Base-by-base conservation (phyloP, 2,888 invertebrate genomes). In the Terebella lapidaria region DNA sequence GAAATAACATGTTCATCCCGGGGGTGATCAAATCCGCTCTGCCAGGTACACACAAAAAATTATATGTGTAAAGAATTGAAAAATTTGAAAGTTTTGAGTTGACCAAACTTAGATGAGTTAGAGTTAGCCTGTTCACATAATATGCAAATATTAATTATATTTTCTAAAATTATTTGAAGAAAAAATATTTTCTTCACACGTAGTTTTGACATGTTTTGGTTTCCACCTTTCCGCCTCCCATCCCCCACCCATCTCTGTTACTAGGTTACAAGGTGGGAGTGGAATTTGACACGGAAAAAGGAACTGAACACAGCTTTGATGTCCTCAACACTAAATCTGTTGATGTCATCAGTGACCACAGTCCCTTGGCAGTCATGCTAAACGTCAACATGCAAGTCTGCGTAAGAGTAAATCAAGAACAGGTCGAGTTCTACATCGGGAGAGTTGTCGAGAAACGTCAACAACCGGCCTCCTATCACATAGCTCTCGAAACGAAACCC, bases 321-420 rank as follows among this genome's bases (percentile, higher is more conserved):
- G 22, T 52, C 28, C 27, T 35, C 25, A 24, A 60, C 42, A 49
- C 57, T 1, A 88, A 89, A 72, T 89, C 88, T 76, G 90, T 87
- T 81, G 91, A 92, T 81, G 88, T 95, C 77, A 92, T 95, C 72
- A 88, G 92, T 74, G 95, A 96, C 80, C 92, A 93, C 69, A 90
- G 92, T 81, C 95, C 95, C 30, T 76, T 89, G 87, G 74, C 86
- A 18, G 74, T 71, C 57, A 90, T 92, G 83, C 86, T 95, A 74
- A 85, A 86, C 67, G 82, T 89, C 62, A 91, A 91, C 45, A 88
- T 89, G 54, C 85, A 87, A 60, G 93, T 95, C 69, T 94, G 92
- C 80, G 84, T 84, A 57, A 71, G 83, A 42, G 73, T 79, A 54
- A 80, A 77, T 64, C 72, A 79, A 0, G 86, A 88, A 67, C 87